Evolutionary conservation across 2,797 vertebrate species (phyloP).

Genomic region (Lepilemur septentrionalis): DNA sequence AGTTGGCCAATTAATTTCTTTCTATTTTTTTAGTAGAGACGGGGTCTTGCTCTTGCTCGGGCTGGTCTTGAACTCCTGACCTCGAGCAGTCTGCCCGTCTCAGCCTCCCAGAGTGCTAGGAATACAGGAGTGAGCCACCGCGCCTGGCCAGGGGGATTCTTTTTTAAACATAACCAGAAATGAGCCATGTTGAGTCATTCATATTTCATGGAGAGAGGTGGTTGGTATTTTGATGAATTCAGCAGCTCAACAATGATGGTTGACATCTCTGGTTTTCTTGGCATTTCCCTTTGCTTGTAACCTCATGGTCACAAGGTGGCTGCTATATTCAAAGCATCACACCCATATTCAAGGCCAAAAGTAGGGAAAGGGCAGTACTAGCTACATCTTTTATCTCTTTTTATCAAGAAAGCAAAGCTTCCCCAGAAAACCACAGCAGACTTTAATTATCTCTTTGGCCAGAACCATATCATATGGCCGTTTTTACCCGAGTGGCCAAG

Average conservation of each 20-base stretch:
- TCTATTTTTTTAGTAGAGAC: too few relatives aligned
- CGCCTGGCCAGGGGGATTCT: background rate
- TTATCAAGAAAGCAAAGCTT: background rate
- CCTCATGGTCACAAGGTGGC: background rate
- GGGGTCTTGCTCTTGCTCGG: too few relatives aligned
- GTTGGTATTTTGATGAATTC: background rate
- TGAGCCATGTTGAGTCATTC: background rate
- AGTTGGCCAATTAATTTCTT: too few relatives aligned
- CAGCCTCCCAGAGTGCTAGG: too few relatives aligned
- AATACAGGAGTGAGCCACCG: too few relatives aligned
- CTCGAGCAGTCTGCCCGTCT: too few relatives aligned
- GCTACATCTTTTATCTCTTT: background rate
- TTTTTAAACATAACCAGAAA: background rate
- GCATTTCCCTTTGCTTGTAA: background rate
- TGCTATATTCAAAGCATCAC: background rate
- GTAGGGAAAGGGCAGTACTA: background rate
- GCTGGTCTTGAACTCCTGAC: too few relatives aligned
- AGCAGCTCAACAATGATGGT: background rate
- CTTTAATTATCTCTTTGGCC: background rate
- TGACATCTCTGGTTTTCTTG: background rate
- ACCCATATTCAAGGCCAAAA: background rate
- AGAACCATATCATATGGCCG: background rate
- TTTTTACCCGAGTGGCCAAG: background rate
- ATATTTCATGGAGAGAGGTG: background rate
- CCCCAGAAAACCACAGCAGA: background rate